Percentiles rank a stretch among this genome's conserved stretches.
Evolutionary conservation across 2,888 invertebrate species (phyloP).

Genomic region (Lepeophtheirus nordmannii): DNA sequence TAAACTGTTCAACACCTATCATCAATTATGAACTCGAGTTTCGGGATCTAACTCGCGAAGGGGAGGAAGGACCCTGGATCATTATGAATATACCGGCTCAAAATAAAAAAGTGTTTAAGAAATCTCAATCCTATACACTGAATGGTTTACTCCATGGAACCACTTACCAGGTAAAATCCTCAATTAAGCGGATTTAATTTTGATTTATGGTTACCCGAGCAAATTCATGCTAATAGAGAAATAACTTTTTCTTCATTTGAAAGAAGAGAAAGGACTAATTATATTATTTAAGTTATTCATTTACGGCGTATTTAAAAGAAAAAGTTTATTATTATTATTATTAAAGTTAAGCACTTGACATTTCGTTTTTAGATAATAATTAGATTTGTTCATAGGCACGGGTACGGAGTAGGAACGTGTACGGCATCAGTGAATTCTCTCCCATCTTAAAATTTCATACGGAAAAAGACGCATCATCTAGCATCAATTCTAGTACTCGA

Average conservation of each 20-base stretch:
- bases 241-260: no score
- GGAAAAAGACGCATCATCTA: not conserved
- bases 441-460: not conserved
- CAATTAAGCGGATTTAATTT: no score
- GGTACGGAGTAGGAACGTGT: not conserved
- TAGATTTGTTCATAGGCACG: not conserved
- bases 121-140: not conserved
- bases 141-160: conserved; percentile 6
- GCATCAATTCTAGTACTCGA: not conserved
- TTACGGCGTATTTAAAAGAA: no score
- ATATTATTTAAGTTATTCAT: no score
- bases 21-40: not conserved
- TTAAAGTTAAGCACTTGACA: no score
- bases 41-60: not conserved
- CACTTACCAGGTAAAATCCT: not conserved
- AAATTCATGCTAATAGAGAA: no score
- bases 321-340: no score
- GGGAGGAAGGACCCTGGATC: not conserved
- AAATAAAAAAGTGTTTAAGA: not conserved
- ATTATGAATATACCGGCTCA: not conserved
- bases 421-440: not conserved
- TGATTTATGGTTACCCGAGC: no score
- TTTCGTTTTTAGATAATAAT: no score
- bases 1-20: not conserved
- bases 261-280: no score